These are phyloP conservation scores for Lethenteron reissneri DNA, from an alignment of 2,113 vertebrate genomes.

Conservation along the genomic window DNA sequence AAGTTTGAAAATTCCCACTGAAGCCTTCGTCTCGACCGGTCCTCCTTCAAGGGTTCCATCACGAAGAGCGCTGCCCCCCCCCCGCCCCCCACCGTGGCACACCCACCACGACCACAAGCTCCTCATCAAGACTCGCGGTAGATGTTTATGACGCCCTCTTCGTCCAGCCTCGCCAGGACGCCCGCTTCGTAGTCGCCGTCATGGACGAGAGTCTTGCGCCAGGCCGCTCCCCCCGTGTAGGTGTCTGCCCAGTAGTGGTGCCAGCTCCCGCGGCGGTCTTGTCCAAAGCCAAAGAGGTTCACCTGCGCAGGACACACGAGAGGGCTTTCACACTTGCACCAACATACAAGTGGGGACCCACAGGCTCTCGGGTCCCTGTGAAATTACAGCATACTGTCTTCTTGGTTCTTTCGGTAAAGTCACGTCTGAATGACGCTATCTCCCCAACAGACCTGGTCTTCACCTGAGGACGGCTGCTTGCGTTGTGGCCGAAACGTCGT, in stretches of 20 bases:
- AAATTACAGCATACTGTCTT: neutral
- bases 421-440: too few relatives aligned
- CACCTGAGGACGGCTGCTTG: too few relatives aligned
- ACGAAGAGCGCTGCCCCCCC: too few relatives aligned
- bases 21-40: too few relatives aligned
- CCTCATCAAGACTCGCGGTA: conserved; percentile 25
- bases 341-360: neutral
- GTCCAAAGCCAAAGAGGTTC: conserved; percentile 85
- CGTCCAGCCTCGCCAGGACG: conserved; percentile 59
- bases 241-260: conserved; percentile 99
- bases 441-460: too few relatives aligned
- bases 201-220: conserved; percentile 70
- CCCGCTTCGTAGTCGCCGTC: conserved; percentile 83
- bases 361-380: neutral
- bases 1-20: too few relatives aligned
- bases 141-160: conserved; percentile 63
- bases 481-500: too few relatives aligned
- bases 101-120: too few relatives aligned
- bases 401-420: neutral
- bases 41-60: too few relatives aligned
- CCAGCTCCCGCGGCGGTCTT: conserved; percentile 80
- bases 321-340: neutral
- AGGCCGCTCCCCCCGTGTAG: conserved; percentile 75
- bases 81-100: too few relatives aligned
- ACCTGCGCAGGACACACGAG: conserved; percentile 26